Evolutionary conservation across 2,113 vertebrate genomes (phyloP), one percentile per base, ranked within the genome.

Genomic region (Hipposideros armiger): DNA sequence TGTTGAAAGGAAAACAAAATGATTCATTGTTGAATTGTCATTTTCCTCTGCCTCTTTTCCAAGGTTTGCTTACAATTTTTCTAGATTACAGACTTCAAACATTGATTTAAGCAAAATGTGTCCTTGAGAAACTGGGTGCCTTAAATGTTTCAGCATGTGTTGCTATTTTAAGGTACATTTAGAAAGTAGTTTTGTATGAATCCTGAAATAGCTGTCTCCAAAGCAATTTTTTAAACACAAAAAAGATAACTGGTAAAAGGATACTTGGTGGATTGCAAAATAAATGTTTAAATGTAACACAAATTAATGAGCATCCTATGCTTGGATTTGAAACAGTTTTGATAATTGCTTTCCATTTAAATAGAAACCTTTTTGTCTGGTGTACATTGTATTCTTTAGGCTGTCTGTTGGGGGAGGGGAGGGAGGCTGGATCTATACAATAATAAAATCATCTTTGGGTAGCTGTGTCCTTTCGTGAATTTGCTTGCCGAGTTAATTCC

Each of bases 11-110:
- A 85, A 98, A 98, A 98, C 98, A 98, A 95, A 98, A 83, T 98
- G 97, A 98, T 98, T 98, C 98, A 98, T 98, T 98, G 98, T 98
- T 90, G 97, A 93, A 98, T 98, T 98, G 98, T 96, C 98, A 97
- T 77, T 98, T 97, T 66, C 87, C 95, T 96, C 83, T 78, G 97
- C 94, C 96, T 97, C 98, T 89, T 96, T 98, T 98, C 98, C 88
- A 96, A 30, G 84, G 3, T 87, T 97, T 98, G 78, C 95, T 96
- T 93, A 96, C 98, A 97, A 73, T 98, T 98, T 96, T 96, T 98
- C 69, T 98, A 97, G 98, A 97, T 98, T 97, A 89, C 91, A 95
- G 97, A 86, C 96, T 98, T 97, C 64, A 94, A 92, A 94, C 92
- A 82, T 74, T 95, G 96, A 98, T 94, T 84, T 94, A 89, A 92